These are phyloP conservation scores for Eriocheir sinensis DNA, from an alignment of 1,140 invertebrate genomes.

Conservation along the genomic window DNA sequence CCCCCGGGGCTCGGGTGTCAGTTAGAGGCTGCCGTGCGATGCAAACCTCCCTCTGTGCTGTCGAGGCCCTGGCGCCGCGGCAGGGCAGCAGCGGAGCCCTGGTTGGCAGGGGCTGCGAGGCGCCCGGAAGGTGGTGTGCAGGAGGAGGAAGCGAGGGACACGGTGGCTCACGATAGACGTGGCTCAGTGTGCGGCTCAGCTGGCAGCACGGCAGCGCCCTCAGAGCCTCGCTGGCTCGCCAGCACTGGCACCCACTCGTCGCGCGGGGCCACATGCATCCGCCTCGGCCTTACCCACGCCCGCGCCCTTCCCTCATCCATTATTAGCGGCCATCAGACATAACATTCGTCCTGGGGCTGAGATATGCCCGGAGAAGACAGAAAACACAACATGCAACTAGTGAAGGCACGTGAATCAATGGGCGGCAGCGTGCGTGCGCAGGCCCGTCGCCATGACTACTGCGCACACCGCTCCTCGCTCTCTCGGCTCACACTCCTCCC, in stretches of 20 bases:
- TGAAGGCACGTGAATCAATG: conserved; percentile 50
- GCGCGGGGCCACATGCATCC: not conserved
- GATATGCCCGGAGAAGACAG: not conserved
- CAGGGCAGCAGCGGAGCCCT: too few relatives aligned
- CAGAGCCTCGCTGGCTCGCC: not conserved
- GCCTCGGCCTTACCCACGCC: not conserved
- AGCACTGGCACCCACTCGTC: not conserved
- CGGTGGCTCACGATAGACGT: not conserved
- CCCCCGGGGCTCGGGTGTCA: not conserved
- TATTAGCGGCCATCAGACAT: not conserved
- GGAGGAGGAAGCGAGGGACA: not conserved
- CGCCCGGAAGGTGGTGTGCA: not conserved
- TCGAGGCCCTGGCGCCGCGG: too few relatives aligned
- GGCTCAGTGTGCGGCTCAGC: not conserved
- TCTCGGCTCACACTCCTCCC: not conserved
- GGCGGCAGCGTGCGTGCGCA: conserved; percentile 19
- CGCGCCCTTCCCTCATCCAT: not conserved
- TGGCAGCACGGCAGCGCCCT: not conserved
- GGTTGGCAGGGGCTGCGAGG: too few relatives aligned
- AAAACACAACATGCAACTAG: conserved; percentile 47
- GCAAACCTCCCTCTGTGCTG: not conserved
- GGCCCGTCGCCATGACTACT: not conserved
- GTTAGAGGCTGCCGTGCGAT: not conserved
- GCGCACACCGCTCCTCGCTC: conserved; percentile 24
- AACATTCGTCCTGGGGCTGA: not conserved